phyloP scores from a whole-genome alignment of 2,113 vertebrate genomes.

The Bubo scandiacus region DNA sequence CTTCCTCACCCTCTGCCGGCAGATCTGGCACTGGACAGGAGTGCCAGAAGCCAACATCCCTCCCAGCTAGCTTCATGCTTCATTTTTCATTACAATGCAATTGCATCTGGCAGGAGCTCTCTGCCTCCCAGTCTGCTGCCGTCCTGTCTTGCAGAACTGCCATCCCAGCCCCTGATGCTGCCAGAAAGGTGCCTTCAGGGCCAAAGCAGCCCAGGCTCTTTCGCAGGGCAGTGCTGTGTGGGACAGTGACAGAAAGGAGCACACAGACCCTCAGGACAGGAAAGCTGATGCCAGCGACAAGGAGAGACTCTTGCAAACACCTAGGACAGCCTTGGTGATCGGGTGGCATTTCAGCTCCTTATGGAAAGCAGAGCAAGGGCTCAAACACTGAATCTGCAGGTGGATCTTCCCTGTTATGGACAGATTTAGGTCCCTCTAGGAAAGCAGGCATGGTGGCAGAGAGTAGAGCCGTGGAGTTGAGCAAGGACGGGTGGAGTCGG shows the following conservation, averaged over 20 bases:
- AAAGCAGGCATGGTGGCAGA: not conserved
- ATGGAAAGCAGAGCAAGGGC: not conserved
- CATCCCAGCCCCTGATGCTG: not conserved
- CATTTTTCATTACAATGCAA: not conserved
- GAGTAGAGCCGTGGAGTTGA: rapidly evolving
- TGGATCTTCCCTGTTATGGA: not conserved
- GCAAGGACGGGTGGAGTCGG: not conserved
- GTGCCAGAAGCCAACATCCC: not conserved
- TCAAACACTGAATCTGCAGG: not conserved
- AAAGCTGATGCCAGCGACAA: not conserved
- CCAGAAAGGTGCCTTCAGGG: not conserved
- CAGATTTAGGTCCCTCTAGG: not conserved
- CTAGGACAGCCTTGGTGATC: rapidly evolving
- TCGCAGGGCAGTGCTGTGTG: not conserved
- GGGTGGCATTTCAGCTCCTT: not conserved
- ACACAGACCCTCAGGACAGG: not conserved
- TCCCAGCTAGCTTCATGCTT: not conserved
- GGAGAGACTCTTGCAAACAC: not conserved
- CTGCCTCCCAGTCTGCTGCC: not conserved
- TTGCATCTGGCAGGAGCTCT: not conserved
- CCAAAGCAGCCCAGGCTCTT: not conserved
- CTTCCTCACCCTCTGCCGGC: not conserved
- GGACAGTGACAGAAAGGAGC: not conserved
- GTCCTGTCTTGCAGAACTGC: not conserved
- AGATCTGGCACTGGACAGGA: not conserved